Percentiles rank a stretch among this genome's conserved stretches.
phyloP scores from a whole-genome alignment of 2,113 vertebrate genomes.

The Erinaceus europaeus region DNA sequence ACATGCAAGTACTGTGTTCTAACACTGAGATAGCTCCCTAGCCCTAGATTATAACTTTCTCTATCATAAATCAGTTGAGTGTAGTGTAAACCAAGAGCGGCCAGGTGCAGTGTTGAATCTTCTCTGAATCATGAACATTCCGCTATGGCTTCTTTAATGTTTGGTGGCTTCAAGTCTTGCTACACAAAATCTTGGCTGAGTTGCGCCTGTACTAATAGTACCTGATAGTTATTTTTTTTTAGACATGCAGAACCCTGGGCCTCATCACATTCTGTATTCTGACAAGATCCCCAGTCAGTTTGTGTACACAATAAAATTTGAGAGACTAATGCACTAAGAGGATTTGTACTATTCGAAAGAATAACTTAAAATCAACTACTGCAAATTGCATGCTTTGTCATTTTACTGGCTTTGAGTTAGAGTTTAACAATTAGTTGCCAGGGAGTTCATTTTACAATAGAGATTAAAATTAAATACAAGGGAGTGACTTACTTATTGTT shows the following conservation, averaged over 20 bases:
- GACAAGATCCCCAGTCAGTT: slow-evolving; percentile 21
- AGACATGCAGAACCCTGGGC: not conserved
- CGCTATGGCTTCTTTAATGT: not conserved
- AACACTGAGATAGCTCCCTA: no score
- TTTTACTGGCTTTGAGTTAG: no score
- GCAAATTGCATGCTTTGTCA: no score
- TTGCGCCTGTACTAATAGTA: not conserved
- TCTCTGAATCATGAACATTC: not conserved
- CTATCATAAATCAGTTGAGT: no score
- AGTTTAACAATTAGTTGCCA: no score
- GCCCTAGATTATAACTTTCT: no score
- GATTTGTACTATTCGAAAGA: no score
- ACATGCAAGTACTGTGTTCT: no score
- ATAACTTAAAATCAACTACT: no score
- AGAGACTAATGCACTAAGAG: not conserved
- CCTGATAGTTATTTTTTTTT: not conserved
- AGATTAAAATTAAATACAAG: no score
- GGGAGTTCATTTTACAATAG: no score
- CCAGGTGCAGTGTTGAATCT: not conserved
- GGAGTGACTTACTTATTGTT: no score
- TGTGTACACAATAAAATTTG: not conserved
- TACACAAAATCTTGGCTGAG: not conserved
- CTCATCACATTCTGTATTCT: not conserved
- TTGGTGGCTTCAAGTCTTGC: not conserved
- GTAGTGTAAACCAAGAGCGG: not conserved